phyloP scores from a whole-genome alignment of 2,113 vertebrate genomes.

The Gallinago paraguaiae region DNA sequence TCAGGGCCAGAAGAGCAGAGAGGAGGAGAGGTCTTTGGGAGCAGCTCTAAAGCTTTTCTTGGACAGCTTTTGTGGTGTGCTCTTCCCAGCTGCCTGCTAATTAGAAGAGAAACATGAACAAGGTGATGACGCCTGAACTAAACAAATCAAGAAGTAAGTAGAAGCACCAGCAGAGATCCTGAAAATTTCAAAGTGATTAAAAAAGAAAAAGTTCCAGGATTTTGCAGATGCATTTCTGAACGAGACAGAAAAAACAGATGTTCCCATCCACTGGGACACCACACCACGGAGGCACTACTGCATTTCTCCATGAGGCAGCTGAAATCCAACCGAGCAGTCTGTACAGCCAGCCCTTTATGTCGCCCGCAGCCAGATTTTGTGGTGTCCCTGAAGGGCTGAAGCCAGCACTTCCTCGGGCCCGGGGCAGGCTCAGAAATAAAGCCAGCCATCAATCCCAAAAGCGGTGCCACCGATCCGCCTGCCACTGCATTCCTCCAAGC shows the following conservation, averaged over 20 bases:
- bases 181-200: background rate
- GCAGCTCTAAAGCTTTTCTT: background rate
- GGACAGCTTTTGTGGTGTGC: background rate
- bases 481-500: background rate
- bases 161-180: background rate
- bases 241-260: background rate
- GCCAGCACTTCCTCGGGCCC: background rate
- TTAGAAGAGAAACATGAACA: background rate
- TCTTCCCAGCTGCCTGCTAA: background rate
- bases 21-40: background rate
- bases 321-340: background rate
- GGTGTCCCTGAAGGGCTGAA: background rate
- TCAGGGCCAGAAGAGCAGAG: background rate
- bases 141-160: background rate
- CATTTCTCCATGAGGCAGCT: background rate
- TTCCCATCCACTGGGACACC: background rate
- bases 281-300: background rate
- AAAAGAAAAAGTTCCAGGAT: background rate
- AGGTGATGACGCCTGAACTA: background rate
- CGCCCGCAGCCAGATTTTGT: accelerated
- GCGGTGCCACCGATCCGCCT: accelerated
- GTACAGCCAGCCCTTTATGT: background rate
- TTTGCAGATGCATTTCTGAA: background rate
- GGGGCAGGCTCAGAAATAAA: background rate
- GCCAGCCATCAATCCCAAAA: background rate